Evolutionary conservation across 1,140 invertebrate genomes (phyloP).

Genomic region (Bombus confusus): DNA sequence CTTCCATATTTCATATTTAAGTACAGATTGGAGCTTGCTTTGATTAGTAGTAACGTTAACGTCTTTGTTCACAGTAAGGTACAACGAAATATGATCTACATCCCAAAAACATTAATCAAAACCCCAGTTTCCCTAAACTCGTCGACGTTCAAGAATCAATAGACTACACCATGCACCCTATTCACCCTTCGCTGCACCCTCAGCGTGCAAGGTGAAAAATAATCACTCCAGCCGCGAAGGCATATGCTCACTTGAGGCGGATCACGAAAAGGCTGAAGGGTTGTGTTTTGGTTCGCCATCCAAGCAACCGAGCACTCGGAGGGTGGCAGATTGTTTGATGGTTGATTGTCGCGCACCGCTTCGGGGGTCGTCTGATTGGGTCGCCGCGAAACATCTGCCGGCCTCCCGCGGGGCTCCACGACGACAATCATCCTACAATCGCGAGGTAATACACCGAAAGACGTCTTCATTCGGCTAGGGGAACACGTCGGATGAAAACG

Average conservation of each 20-base stretch:
- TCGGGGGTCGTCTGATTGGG: slow-evolving; percentile 81
- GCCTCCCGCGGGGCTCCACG: slow-evolving; percentile 81
- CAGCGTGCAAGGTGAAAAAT: slow-evolving; percentile 58
- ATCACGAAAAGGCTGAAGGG: slow-evolving; percentile 56
- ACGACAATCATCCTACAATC: slow-evolving; percentile 81
- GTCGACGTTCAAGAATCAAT: not conserved
- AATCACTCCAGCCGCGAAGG: slow-evolving; percentile 77
- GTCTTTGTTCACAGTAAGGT: not conserved
- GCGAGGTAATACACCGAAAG: slow-evolving; percentile 80
- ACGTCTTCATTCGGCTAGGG: slow-evolving; percentile 78
- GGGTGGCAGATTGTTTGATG: slow-evolving; percentile 81
- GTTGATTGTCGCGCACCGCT: slow-evolving; percentile 80
- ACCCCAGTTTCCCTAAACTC: not conserved
- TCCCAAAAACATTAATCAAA: not conserved
- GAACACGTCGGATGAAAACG: slow-evolving; percentile 68
- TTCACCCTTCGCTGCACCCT: not conserved
- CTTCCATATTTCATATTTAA: not conserved
- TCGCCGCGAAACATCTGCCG: slow-evolving; percentile 82
- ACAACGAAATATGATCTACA: not conserved
- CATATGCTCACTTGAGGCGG: slow-evolving; percentile 78
- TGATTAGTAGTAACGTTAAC: no score
- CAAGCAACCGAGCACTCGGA: slow-evolving; percentile 71
- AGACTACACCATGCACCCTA: not conserved
- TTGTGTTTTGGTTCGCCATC: slow-evolving; percentile 73
- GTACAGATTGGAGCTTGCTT: not conserved